phyloP scores from a whole-genome alignment of 2,888 invertebrate genomes.

The Mimachlamys varia region DNA sequence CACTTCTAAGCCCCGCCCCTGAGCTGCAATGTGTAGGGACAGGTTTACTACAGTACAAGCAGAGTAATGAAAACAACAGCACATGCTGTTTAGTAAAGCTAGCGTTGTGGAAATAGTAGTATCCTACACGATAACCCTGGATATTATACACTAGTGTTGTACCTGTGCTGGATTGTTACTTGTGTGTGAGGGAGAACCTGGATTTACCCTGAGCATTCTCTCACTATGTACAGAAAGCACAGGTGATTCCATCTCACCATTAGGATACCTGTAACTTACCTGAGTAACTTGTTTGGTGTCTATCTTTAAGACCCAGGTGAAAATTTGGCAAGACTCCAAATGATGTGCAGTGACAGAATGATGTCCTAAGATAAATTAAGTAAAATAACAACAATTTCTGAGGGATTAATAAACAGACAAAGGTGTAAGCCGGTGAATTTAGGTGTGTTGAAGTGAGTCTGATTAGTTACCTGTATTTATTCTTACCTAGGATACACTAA shows the following conservation, averaged over 20 bases:
- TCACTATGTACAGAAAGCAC: slow-evolving; percentile 13
- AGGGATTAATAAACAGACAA: background rate
- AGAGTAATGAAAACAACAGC: slow-evolving; percentile 23
- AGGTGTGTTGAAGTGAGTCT: background rate
- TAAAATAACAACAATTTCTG: background rate
- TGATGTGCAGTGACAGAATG: background rate
- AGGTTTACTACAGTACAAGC: background rate
- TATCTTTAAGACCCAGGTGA: slow-evolving; percentile 1
- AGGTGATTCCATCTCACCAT: slow-evolving; percentile 2
- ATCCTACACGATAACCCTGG: background rate
- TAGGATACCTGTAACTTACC: background rate
- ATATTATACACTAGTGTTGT: background rate
- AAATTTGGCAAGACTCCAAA: slow-evolving; percentile 8
- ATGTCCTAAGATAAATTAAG: background rate
- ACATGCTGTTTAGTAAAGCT: background rate
- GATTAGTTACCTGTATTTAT: no score
- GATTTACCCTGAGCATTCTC: background rate
- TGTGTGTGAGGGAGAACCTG: background rate
- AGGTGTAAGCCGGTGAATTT: background rate
- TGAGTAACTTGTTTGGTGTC: background rate
- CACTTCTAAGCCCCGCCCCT: background rate
- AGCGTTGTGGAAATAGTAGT: background rate
- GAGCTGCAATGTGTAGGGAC: background rate
- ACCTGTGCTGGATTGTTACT: no score
- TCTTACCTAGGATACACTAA: background rate